Evolutionary conservation across 2,113 vertebrate genomes (phyloP), one percentile per base, ranked within the genome.

Genomic region (Rhea pennata): DNA sequence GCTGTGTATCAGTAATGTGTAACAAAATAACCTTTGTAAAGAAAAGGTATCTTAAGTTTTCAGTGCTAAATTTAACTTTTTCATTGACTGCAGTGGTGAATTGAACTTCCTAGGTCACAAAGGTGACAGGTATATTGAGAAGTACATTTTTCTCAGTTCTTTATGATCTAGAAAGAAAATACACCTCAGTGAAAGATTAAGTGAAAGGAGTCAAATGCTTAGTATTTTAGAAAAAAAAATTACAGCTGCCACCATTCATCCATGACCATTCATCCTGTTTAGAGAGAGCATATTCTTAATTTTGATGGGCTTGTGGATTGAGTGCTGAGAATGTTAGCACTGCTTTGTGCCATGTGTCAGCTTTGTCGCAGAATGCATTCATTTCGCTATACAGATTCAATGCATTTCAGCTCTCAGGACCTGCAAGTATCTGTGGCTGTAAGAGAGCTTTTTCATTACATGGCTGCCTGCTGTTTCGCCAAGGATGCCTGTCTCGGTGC

Each of bases 381-480:
- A 10, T 0, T 3, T 51, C 64, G 8, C 67, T 31, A 16, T 4
- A 4, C 29, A 10, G 10, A 4, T 40, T 53, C 7, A 3, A 15
- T 12, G 4, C 8, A 3, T 36, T 70, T 31, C 0, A 0, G 8
- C 24, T 15, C 69, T 61, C 69, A 23, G 83, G 24, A 70, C 71
- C 54, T 67, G 65, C 54, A 39, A 1, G 69, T 73, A n/a, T 51
- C 64, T 42, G 44, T 81, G 42, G 36, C 50, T 56, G 21, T 66
- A 40, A 51, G 64, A 51, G 64, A 51, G 61, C 10, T 56, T 40
- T 70, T 76, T 56, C 51, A 22, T 59, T 65, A 20, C 26, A 1
- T 22, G 31, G 5, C 20, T 46, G 17, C 12, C 33, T 50, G 56
- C 48, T 66, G 23, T 33, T 67, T 40, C 58, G 50, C 26, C 9